Percentiles rank a stretch among this genome's conserved stretches.
Evolutionary conservation across 1,140 invertebrate species (phyloP).

Genomic region (Araneus ventricosus): DNA sequence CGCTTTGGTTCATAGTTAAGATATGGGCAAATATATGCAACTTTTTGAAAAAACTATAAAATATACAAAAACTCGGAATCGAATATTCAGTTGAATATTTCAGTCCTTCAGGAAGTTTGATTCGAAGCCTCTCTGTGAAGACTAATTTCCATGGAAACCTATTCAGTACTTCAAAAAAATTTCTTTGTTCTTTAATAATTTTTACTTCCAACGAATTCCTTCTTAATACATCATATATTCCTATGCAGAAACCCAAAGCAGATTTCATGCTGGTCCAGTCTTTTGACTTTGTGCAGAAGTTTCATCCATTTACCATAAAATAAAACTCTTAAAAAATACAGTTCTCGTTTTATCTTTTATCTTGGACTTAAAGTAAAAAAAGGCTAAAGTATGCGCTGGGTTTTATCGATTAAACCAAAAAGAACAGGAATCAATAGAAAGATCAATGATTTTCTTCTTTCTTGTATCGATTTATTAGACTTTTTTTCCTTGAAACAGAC

Average conservation of each 20-base stretch:
- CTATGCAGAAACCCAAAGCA: background rate
- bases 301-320: background rate
- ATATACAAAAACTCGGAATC: background rate
- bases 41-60: background rate
- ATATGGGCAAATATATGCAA: background rate
- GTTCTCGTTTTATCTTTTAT: no score
- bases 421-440: no score
- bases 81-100: constrained; percentile 26
- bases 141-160: background rate
- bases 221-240: constrained; percentile 24
- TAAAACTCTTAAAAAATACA: background rate
- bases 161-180: no score
- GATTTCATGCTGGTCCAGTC: background rate
- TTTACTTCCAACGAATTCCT: background rate
- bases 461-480: constrained; percentile 11
- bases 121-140: background rate
- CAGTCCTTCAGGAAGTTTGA: background rate
- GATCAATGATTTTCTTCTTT: background rate
- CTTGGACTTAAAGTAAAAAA: no score
- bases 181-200: background rate
- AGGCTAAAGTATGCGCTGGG: background rate
- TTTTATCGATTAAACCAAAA: background rate
- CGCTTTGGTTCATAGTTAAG: background rate
- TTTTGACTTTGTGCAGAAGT: background rate
- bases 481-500: background rate